Base-by-base conservation (phyloP, 1,140 invertebrate species). In the Drosophila tropicalis region DNA sequence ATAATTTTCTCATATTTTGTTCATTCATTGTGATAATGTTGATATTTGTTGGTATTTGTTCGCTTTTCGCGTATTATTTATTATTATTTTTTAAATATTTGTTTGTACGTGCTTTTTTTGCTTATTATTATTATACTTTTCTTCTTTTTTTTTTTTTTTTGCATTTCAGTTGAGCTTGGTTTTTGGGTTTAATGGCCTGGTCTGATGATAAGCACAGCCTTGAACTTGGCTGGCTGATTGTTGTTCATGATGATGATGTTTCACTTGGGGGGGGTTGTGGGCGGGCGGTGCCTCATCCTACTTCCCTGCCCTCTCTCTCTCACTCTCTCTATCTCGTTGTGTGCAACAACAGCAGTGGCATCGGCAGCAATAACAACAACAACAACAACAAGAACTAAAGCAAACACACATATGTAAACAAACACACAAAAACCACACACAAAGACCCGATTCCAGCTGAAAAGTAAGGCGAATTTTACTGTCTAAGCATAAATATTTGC, bases 191-290 rank as follows among this genome's bases (percentile, higher is more conserved):
- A 86, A 89, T 62, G 67, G 56, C 81, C 70, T 41, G 44, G 44
- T 22, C 44, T 22, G 41, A 57, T 82, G 82, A 86, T 86, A 86
- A 86, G 83, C 83, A 47, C 70, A 86, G 83, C 82, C 82, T 86
- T 86, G 82, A 86, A 86, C 82, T 86, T 87, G 79, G 55, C 58
- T 51, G 44, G 44, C 17, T 51, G 44, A 51, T 22, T 51, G 44
- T 51, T 51, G 22, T 47, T n/a, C n/a, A n/a, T 47, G 44, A 6
- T 47, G 44, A 9, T 29, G 29, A 6, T 29, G 5, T 29, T 47
- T 44, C 15, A 15, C 15, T 5, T 17, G 9, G 44, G 44, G 44
- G 15, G 44, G 17, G 17, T 47, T n/a, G 44, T 19, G 17, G 44
- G 17, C 40, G 25, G 44, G 9, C 40, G 13, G 12, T n/a, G 10